Base-by-base conservation (phyloP, 1,140 invertebrate genomes). In the Capitella teleta region DNA sequence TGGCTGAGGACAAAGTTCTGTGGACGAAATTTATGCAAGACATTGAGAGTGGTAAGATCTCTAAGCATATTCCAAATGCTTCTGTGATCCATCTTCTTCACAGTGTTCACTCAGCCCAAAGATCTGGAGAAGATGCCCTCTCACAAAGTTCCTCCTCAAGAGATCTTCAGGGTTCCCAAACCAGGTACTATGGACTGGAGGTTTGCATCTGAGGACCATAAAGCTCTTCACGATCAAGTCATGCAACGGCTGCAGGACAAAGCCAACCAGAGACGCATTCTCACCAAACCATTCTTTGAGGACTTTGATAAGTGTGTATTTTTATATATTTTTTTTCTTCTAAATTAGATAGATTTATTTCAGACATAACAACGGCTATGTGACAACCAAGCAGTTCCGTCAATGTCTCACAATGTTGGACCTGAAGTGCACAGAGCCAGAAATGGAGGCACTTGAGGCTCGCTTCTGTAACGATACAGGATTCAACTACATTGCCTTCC, bases 101-200 rank as follows among this genome's bases (percentile, higher is more conserved):
- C 53, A 72, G 70, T 73, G 23, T 73, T 73, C 49, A 73, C 69
- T 8, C 60, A 68, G 47, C 55, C 59, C 18, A n/a, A n/a, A n/a
- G 56, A 61, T 32, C 54, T 72, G 28, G 69, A 72, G 51, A 65
- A 69, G 52, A 57, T 49, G 18, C 70, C 70, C 24, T 58, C 57
- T 1, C 54, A 58, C 6, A 19, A 52, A 37, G 68, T 73, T 4
- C 63, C 64, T 3, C 61, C 62, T 3, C 54, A 58, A 23, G 66
- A 72, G 36, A 62, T 62, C 25, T 73, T 68, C 59, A 42, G 58
- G 6, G 60, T 68, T 6, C 70, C 70, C 6, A 69, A 69, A 47
- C 65, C 70, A 21, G 70, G 70, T 3, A 72, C 67, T 16, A 56
- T 66, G 8, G 58, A 64, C 45, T 72, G 66, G 67, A 46, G 40